Evolutionary conservation across 1,140 invertebrate species (phyloP), one percentile per base, ranked within the genome.

Genomic region (Sminthurinus signatus): DNA sequence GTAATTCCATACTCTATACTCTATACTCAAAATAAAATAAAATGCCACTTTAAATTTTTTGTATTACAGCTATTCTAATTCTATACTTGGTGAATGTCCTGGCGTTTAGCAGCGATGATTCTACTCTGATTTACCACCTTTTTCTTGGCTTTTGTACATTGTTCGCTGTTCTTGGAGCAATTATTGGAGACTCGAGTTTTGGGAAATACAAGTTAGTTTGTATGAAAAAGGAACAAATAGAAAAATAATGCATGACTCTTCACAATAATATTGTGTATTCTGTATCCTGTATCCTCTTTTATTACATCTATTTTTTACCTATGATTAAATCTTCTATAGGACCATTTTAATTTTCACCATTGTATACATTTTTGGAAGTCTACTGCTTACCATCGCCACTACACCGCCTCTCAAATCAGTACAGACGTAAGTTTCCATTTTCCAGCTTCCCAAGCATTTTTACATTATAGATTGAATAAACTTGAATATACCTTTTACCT

Each of bases 341-440:
- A 94, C 93, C 0, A 94, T 95, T 67, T 76, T 95, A 23, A 92
- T 87, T 75, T 76, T 96, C 1, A 95, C 91, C 10, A 78, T 94
- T 27, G 78, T 98, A 10, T 98, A 98, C 74, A 85, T 87, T 0
- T 19, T 85, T 28, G 95, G 95, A 29, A 92, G 88, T 75, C 74
- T 91, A 2, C 73, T 94, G 0, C 79, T 98, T 60, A 82, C 93
- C 0, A 50, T 88, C 0, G 59, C 84, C 79, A 75, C 88, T 78
- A 50, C 81, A 76, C 42, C 78, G 23, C 80, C 82, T 14, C 73
- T 83, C 14, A 75, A 77, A 73, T 82, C 36, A 73, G 76, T 42
- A 74, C 84, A 64, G 81, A 83, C 51, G 80, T 84, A 67, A 5
- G 2, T 19, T 23, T 8, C 8, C 10, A 48, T 12, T 48, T 48